phyloP scores from a whole-genome alignment of 2,797 vertebrate species.

The Epinephelus malabaricus region DNA sequence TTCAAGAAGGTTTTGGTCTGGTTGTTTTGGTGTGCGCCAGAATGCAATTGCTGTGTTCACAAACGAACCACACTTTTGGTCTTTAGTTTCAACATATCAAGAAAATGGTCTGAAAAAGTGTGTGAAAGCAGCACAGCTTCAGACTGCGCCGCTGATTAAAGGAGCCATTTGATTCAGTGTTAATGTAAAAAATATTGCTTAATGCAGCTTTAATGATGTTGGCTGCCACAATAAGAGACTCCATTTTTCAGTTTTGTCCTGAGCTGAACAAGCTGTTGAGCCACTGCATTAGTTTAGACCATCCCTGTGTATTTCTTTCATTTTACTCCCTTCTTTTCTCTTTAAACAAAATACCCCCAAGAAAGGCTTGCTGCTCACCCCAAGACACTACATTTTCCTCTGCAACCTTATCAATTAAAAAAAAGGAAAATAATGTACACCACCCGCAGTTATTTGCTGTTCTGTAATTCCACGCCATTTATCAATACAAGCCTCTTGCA shows the following conservation, averaged over 20 bases:
- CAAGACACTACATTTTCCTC: conserved; percentile 62
- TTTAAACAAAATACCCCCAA: conserved; percentile 64
- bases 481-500: conserved; percentile 78
- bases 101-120: conserved; percentile 29
- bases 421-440: conserved; percentile 72
- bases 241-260: conserved; percentile 69
- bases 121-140: conserved; percentile 26
- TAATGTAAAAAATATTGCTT: conserved; percentile 68
- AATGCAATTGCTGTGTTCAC: too few relatives aligned
- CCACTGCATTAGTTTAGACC: conserved; percentile 46
- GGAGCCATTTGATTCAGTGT: conserved; percentile 58
- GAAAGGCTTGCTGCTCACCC: conserved; percentile 54
- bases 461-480: conserved; percentile 82
- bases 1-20: too few relatives aligned
- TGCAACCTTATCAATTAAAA: conserved; percentile 80
- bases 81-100: not conserved
- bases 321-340: conserved; percentile 44
- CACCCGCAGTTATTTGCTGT: conserved; percentile 83
- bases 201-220: conserved; percentile 76
- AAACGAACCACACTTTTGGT: not conserved
- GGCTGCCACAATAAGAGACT: conserved; percentile 64
- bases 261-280: conserved; percentile 65
- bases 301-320: conserved; percentile 45
- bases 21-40: too few relatives aligned
- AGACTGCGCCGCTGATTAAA: conserved; percentile 48